Conservation (phyloP, 1,140 invertebrate genomes). For the Pseudomyrmex concolor region DNA sequence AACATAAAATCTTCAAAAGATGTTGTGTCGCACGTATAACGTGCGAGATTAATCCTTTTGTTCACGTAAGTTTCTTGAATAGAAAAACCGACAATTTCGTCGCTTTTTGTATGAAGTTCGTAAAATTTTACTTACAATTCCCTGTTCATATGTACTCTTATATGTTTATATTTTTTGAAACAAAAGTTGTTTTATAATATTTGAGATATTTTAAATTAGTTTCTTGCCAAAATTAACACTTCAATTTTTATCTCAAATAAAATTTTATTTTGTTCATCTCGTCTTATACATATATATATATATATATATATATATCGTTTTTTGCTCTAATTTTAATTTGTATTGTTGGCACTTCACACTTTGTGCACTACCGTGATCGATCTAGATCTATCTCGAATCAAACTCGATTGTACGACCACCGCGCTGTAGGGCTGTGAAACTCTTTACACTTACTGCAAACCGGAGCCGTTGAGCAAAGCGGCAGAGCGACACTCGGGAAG, state of each 20-base stretch:
- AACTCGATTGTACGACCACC: conserved; percentile 32
- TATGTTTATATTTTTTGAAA: neutral
- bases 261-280: neutral
- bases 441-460: conserved; percentile 67
- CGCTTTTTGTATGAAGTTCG: neutral
- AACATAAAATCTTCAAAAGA: neutral
- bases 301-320: too few species aligned
- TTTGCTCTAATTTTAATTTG: neutral
- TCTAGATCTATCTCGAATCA: conserved; percentile 24
- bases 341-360: neutral
- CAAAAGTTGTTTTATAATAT: neutral
- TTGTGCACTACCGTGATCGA: conserved; percentile 21
- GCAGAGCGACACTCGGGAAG: conserved; percentile 64
- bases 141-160: neutral
- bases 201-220: too few species aligned
- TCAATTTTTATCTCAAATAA: neutral
- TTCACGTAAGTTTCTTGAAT: neutral
- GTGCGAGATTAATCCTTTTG: neutral
- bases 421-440: conserved; percentile 45
- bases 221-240: neutral
- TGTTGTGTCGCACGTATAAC: neutral
- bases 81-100: neutral
- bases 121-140: neutral
- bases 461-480: conserved; percentile 55
- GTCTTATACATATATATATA: too few species aligned